These are phyloP conservation scores for Helicoverpa assulta DNA, from an alignment of 2,888 invertebrate species.

Conservation along the genomic window DNA sequence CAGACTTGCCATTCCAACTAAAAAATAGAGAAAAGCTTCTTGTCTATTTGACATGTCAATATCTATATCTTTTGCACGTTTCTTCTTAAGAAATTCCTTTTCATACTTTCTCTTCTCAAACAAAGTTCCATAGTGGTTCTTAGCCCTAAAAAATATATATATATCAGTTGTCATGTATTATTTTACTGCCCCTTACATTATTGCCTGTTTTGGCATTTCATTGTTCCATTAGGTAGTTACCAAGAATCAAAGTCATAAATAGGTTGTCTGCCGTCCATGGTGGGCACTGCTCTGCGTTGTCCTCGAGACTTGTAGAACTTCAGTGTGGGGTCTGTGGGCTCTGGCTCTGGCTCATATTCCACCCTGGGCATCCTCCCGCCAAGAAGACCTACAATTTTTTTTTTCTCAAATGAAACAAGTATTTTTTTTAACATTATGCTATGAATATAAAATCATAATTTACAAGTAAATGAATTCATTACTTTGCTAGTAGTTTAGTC, in stretches of 20 bases:
- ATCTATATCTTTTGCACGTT: conserved; percentile 60
- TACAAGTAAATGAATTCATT: no score
- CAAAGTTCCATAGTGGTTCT: conserved; percentile 86
- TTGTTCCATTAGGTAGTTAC: conserved; percentile 79
- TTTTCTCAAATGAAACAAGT: no score
- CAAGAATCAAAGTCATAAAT: conserved; percentile 96
- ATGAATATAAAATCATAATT: no score
- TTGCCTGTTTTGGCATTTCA: background rate
- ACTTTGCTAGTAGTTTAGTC: no score
- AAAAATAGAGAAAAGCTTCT: conserved; percentile 72
- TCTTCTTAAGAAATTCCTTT: conserved; percentile 70
- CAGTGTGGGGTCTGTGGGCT: conserved; percentile 89
- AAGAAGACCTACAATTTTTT: conserved; percentile 73
- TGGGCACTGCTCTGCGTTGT: conserved; percentile 86
- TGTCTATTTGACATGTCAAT: conserved; percentile 63
- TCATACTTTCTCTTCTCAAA: conserved; percentile 76
- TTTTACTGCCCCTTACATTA: no score
- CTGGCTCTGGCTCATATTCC: conserved; percentile 78
- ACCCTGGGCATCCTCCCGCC: conserved; percentile 69
- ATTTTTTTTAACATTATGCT: no score
- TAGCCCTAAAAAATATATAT: conserved; percentile 78
- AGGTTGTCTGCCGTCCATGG: conserved; percentile 91
- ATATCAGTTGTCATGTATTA: background rate
- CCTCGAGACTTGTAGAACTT: conserved; percentile 92
- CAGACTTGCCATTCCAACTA: conserved; percentile 67